These are phyloP conservation scores for Amphiprion percula DNA, from an alignment of 2,113 vertebrate species.

Conservation along the genomic window DNA sequence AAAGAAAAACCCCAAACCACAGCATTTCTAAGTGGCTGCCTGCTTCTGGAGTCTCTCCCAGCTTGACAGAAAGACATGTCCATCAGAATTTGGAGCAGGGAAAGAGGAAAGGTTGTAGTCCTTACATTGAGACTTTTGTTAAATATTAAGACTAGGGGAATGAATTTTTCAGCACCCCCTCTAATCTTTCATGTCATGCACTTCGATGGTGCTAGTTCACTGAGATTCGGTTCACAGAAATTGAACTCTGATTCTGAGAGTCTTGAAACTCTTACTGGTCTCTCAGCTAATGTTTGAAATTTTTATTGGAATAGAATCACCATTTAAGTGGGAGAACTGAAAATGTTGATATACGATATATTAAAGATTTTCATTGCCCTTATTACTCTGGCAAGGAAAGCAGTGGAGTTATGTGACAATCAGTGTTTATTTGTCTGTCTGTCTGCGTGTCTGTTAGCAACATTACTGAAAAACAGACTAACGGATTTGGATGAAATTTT, in stretches of 20 bases:
- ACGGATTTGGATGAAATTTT: too few relatives aligned
- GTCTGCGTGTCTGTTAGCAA: too few relatives aligned
- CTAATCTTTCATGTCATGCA: conserved; percentile 54
- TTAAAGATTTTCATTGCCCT: background rate
- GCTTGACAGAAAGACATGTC: conserved; percentile 42
- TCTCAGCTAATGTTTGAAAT: conserved; percentile 26
- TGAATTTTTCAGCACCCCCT: conserved; percentile 66
- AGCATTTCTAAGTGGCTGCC: conserved; percentile 43
- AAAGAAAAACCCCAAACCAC: conserved; percentile 37
- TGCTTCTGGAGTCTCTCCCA: conserved; percentile 13
- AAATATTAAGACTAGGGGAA: conserved; percentile 75
- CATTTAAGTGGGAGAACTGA: background rate
- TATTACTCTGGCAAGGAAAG: background rate
- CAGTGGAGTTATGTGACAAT: too few relatives aligned
- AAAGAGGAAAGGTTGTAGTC: conserved; percentile 50
- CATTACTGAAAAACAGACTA: too few relatives aligned
- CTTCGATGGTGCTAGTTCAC: conserved; percentile 32
- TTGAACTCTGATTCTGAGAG: conserved; percentile 18
- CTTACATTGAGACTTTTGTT: conserved; percentile 54
- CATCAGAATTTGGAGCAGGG: conserved; percentile 30
- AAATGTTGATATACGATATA: background rate
- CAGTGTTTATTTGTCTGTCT: too few relatives aligned
- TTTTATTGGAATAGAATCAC: conserved; percentile 1
- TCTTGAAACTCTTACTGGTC: background rate
- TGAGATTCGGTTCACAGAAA: conserved; percentile 33